Base-by-base conservation (phyloP, 2,113 vertebrate genomes). In the Caloenas nicobarica region DNA sequence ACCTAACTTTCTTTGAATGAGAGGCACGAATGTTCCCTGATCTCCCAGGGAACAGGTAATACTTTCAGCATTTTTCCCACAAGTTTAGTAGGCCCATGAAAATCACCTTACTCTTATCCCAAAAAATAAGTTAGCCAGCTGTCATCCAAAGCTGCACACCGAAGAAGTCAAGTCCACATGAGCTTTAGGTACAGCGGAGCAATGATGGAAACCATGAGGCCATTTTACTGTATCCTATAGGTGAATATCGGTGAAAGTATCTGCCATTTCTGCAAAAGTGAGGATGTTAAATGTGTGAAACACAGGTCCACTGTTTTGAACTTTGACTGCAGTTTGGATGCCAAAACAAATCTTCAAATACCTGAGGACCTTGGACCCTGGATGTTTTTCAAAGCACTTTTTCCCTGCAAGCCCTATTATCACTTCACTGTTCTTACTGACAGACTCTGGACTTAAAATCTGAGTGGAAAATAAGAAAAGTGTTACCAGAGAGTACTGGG, bases 321-420 rank as follows among this genome's bases (percentile, higher is more conserved):
- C 7, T 62, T 60, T 86, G 53, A 68, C 19, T 31, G 28, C 15
- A 73, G 25, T 58, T 70, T 86, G 38, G 26, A 62, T 81, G 26
- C 8, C 40, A 77, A 64, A 90, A 56, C 17, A 91, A 61, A 36
- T 50, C 40, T 34, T 33, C 62, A 6, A 60, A 56, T 38, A 51
- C 13, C 62, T 46, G 33, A 73, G 9, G 57, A 65, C 22, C 31
- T 83, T 57, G 34, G 26, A 15, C 7, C 9, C 18, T 69, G 13
- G 16, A 48, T 40, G 62, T 31, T 90, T 83, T 89, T 60, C 46
- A 56, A 54, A 53, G 21, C 6, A 15, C 4, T 56, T 83, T 73
- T 71, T 1, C 10, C 31, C 25, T 0, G 0, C n/a, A 77, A 83
- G 6, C 5, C 29, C 11, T 66, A 5, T 51, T 92, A 25, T 70